Evolutionary conservation across 2,888 invertebrate species (phyloP), one percentile per base, ranked within the genome.

Genomic region (Mechanitis mazaeus): DNA sequence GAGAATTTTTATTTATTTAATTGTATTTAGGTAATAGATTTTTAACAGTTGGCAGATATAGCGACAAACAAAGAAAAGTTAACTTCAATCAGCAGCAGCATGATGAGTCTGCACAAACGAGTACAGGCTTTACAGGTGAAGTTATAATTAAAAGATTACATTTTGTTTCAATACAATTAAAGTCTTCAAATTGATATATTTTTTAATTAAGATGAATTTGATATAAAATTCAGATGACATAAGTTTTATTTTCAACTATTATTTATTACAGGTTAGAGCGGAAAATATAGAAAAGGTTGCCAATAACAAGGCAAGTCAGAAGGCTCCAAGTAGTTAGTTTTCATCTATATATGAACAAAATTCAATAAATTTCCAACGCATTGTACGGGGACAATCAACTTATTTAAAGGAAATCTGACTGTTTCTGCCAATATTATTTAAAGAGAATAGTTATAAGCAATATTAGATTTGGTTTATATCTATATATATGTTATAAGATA

Each of bases 21-120:
- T 20, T 20, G 20, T 20, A 20, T 20, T 20, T 20, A 20, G 20
- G 7, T 5, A 28, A 42, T 53, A 58, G 55, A 63, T 59, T 58
- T 66, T 58, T 65, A 66, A 28, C 77, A 91, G 91, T 68, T 91
- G 54, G 86, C 88, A 12, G 87, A 90, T 58, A 81, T 91, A 63
- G 84, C 86, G 3, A 86, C 84, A 0, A 89, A 83, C 56, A 83
- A 76, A 59, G 90, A 90, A 58, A 85, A 81, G 59, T 62, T 91
- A n/a, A 72, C 77, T 0, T 76, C 82, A 2, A 84, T 90, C 69
- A 86, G 89, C 4, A 84, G 71, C 60, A 78, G 84, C 0, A 90
- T 91, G 90, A 80, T 83, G 70, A 72, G 71, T 11, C 62, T 90
- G 35, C 91, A 90, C 58, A 90, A 87, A 60, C 79, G 79, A 65